Evolutionary conservation across 2,888 invertebrate genomes (phyloP).

Genomic region (Ligdia adustata): DNA sequence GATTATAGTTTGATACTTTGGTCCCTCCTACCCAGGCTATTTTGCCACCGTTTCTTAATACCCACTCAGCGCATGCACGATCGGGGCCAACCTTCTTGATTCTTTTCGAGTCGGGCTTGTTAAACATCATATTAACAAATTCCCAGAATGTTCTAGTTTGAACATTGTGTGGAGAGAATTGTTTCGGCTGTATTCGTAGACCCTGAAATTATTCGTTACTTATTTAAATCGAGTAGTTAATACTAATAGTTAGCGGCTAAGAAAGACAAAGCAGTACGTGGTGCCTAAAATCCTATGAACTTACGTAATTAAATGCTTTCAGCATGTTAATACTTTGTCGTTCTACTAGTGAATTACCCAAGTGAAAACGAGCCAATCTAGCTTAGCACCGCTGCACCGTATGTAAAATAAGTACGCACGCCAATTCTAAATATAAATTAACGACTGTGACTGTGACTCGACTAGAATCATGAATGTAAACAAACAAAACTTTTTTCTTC

Average conservation of each 20-base stretch:
- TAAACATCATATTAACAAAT: constrained; percentile 86
- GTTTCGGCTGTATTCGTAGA: constrained; percentile 23
- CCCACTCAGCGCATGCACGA: constrained; percentile 97
- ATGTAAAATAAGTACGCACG: too few species aligned
- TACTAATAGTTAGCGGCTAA: neutral
- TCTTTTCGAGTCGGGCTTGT: constrained; percentile 87
- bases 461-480: too few species aligned
- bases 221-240: neutral
- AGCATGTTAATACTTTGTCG: constrained; percentile 23
- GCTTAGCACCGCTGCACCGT: too few species aligned
- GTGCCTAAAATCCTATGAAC: constrained; percentile 12
- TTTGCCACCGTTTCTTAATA: constrained; percentile 94
- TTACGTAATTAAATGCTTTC: constrained; percentile 21
- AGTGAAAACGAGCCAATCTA: too few species aligned
- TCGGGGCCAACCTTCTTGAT: constrained; percentile 92
- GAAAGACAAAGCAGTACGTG: neutral
- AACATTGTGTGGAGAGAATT: constrained; percentile 33
- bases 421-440: too few species aligned
- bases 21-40: constrained; percentile 88
- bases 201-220: constrained; percentile 16
- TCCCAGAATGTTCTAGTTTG: constrained; percentile 74
- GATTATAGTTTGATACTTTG: constrained; percentile 88
- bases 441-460: too few species aligned
- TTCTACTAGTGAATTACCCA: too few species aligned
- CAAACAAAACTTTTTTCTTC: too few species aligned